phyloP scores from a whole-genome alignment of 1,140 invertebrate genomes.

The Sycophaga agraensis region DNA sequence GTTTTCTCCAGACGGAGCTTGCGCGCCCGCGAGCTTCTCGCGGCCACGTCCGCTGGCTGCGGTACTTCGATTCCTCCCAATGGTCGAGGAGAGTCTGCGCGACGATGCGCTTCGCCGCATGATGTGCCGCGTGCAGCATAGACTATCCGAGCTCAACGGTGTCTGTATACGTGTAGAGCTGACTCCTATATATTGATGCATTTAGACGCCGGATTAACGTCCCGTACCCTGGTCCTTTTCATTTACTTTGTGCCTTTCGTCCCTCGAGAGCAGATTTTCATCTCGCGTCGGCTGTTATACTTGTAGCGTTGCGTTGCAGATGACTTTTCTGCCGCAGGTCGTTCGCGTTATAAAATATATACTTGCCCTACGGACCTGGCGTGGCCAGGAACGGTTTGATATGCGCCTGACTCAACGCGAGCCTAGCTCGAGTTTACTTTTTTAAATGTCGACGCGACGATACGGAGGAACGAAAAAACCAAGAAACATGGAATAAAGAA shows the following conservation, averaged over 20 bases:
- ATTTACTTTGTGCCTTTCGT: conserved; percentile 54
- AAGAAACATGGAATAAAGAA: conserved; percentile 26
- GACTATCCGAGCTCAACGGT: conserved; percentile 42
- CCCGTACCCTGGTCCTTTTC: conserved; percentile 28
- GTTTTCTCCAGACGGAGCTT: no score
- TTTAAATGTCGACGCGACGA: background rate
- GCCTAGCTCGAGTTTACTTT: background rate
- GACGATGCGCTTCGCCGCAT: no score
- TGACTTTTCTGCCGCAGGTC: background rate
- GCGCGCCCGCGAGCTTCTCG: no score
- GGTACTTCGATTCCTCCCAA: no score
- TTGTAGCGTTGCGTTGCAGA: background rate
- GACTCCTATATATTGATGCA: background rate
- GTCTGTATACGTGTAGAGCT: conserved; percentile 42
- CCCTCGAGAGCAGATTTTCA: conserved; percentile 23
- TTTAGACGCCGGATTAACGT: no score
- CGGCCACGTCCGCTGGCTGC: no score
- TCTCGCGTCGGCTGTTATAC: background rate
- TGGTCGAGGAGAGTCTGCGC: no score
- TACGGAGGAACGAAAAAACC: background rate
- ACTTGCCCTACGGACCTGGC: no score
- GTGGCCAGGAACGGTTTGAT: conserved; percentile 4
- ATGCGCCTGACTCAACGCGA: background rate
- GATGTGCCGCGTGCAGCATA: conserved; percentile 13
- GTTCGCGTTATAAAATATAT: background rate